Evolutionary conservation across 2,888 invertebrate species (phyloP), one percentile per base, ranked within the genome.

Genomic region (Chironomus riparius): DNA sequence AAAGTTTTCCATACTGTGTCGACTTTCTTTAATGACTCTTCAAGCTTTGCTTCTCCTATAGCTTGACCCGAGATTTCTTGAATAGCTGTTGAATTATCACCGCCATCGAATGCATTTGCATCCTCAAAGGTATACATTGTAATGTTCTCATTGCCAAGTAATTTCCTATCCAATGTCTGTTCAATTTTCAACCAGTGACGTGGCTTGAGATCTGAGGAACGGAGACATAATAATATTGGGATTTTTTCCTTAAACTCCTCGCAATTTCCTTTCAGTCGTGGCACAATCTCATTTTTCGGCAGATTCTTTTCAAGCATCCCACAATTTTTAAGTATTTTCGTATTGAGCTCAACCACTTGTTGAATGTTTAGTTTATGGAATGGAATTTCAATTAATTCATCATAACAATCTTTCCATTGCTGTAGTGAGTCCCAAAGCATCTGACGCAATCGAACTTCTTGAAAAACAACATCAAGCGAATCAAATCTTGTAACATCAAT

Each of bases 101-200:
- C 88, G 79, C 89, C 88, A 70, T 88, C 88, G 83, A 94, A 94
- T 0, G 91, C 91, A n/a, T 90, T 87, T 4, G 91, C 85, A 0
- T 90, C 88, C 77, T 92, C 91, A 69, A 95, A 86, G 24, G 88
- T 83, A 13, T 87, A 86, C 15, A 95, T 84, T 0, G 90, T 92
- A 21, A 93, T 80, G 10, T 47, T 74, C 13, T 88, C 88, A 38
- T 92, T 92, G 0, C 89, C 87, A 56, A 88, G 88, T 79, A 94
- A 89, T 79, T 92, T 91, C n/a, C 90, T 88, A 77, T 87, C 86
- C 1, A 96, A 81, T 13, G 92, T 84, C 15, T 87, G 87, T 81
- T 95, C 93, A 68, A 96, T 91, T 80, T 88, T 87, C n/a, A 90
- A 86, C 95, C 95, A 95, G 82, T 96, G 96, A 0, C 95, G 89